Percentiles rank a stretch among this genome's conserved stretches.
These are phyloP conservation scores for Lepidotrigona ventralis DNA, from an alignment of 1,140 invertebrate species.

Conservation along the genomic window DNA sequence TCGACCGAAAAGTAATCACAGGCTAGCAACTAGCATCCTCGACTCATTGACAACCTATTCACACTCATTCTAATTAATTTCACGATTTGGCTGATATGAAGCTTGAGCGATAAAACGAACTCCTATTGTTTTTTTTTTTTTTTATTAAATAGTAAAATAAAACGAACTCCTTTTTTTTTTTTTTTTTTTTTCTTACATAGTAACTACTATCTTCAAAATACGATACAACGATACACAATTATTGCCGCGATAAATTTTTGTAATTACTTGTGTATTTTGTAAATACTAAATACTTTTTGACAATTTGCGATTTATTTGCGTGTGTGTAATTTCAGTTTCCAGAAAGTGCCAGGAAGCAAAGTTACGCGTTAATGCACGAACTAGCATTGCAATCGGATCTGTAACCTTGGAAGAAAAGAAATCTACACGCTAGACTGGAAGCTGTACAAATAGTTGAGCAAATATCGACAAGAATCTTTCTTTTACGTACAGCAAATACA, in stretches of 20 bases:
- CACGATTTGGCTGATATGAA: not conserved
- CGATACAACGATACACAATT: not conserved
- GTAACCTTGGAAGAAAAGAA: not conserved
- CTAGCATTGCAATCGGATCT: not conserved
- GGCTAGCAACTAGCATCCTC: not conserved
- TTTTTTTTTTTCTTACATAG: too few species aligned
- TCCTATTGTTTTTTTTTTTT: not conserved
- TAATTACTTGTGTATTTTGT: not conserved
- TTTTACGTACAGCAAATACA: not conserved
- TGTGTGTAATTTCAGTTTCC: not conserved
- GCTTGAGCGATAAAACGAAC: not conserved
- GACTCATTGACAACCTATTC: not conserved
- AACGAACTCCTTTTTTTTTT: not conserved
- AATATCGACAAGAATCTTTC: constrained; percentile 19
- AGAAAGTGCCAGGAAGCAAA: not conserved
- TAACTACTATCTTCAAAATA: not conserved
- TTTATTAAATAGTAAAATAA: too few species aligned
- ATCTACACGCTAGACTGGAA: not conserved
- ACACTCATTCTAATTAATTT: not conserved
- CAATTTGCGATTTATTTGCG: not conserved
- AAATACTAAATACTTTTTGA: not conserved
- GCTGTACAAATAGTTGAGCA: constrained; percentile 2
- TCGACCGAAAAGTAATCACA: not conserved
- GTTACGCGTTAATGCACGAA: not conserved
- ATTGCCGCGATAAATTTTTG: not conserved